Conservation (phyloP, 2,888 invertebrate genomes). For the Diabrotica balteata region DNA sequence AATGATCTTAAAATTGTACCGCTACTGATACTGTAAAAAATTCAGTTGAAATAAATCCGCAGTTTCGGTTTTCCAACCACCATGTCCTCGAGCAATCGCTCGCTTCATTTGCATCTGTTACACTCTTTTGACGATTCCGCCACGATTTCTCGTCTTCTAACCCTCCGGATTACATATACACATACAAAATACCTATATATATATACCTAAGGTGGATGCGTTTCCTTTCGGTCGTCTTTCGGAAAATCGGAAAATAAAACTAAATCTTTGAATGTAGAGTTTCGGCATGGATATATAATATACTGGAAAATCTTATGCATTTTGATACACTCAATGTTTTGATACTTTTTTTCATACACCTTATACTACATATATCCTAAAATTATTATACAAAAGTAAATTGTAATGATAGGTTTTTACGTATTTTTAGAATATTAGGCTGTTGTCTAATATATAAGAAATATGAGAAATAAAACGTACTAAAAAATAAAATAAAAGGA, state of each 20-base stretch:
- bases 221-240: not conserved
- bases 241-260: slow-evolving; percentile 1
- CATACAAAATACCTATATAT: slow-evolving; percentile 6
- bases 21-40: not conserved
- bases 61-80: slow-evolving; percentile 15
- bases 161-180: slow-evolving; percentile 29
- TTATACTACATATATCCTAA: no score
- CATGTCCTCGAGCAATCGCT: slow-evolving; percentile 30
- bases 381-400: no score
- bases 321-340: no score
- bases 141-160: slow-evolving; percentile 14
- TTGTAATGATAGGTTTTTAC: no score
- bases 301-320: no score
- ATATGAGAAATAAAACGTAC: no score
- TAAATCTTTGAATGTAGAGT: not conserved
- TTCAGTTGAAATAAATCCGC: slow-evolving; percentile 16
- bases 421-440: no score
- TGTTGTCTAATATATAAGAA: no score
- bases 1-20: not conserved
- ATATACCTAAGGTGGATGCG: not conserved
- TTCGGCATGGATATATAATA: no score
- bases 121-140: slow-evolving; percentile 39
- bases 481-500: no score
- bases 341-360: no score
- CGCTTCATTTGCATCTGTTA: slow-evolving; percentile 49